Percentiles rank a stretch among this genome's conserved stretches.
Evolutionary conservation across 2,797 vertebrate species (phyloP).

Genomic region (Enteromius radiatus): DNA sequence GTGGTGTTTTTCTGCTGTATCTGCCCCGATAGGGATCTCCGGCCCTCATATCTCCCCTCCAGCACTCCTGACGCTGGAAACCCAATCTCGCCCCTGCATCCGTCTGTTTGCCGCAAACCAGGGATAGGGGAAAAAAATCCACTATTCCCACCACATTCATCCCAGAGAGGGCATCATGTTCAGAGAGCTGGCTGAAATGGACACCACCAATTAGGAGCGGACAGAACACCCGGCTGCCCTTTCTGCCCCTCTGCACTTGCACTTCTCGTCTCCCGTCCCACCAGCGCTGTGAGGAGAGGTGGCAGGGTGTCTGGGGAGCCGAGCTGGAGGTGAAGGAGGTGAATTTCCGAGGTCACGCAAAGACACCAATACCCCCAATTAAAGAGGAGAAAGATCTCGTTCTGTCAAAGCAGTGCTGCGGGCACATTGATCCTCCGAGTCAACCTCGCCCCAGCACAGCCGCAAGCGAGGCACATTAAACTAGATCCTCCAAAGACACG

Average conservation of each 20-base stretch:
- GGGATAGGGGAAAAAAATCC: conserved; percentile 35
- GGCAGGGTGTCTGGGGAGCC: conserved; percentile 48
- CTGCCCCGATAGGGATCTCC: conserved; percentile 72
- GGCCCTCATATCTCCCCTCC: conserved; percentile 48
- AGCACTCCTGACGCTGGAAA: conserved; percentile 62
- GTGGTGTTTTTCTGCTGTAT: conserved; percentile 66
- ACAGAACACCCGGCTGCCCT: conserved; percentile 36
- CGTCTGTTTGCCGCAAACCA: conserved; percentile 55
- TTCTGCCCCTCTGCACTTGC: conserved; percentile 20
- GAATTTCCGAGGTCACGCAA: conserved; percentile 54
- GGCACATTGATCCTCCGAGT: conserved; percentile 24
- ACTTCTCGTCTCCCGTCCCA: background rate
- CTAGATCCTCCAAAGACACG: background rate
- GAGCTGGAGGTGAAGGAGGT: conserved; percentile 58
- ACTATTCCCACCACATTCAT: conserved; percentile 59
- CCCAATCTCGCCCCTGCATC: conserved; percentile 51
- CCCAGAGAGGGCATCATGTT: conserved; percentile 71
- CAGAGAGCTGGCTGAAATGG: conserved; percentile 67
- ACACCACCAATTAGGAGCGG: conserved; percentile 67
- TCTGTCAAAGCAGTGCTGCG: conserved; percentile 59
- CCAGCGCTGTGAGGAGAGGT: background rate
- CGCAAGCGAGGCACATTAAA: background rate
- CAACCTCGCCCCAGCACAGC: background rate
- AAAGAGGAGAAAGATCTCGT: conserved; percentile 54
- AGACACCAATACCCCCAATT: conserved; percentile 63